Percentiles rank a stretch among this genome's conserved stretches.
These are phyloP conservation scores for Cebidichthys violaceus DNA, from an alignment of 2,113 vertebrate genomes.

Conservation along the genomic window DNA sequence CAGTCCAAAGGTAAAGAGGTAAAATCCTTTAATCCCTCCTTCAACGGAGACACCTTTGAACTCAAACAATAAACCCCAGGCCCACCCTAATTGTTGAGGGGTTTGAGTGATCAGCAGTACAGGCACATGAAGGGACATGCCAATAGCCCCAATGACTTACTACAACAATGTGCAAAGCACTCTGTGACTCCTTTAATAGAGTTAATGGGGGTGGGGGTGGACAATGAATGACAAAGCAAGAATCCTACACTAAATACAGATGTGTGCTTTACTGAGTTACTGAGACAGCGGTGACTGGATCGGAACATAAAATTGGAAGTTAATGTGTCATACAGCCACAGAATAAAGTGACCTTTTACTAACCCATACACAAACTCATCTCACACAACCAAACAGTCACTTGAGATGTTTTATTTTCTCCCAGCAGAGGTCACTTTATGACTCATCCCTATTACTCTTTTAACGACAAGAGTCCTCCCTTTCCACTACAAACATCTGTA, in stretches of 20 bases:
- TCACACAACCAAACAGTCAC: not conserved
- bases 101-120: slow-evolving; percentile 44
- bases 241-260: slow-evolving; percentile 3
- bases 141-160: slow-evolving; percentile 53
- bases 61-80: slow-evolving; percentile 64
- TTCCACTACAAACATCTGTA: slow-evolving; percentile 37
- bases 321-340: slow-evolving; percentile 27
- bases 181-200: slow-evolving; percentile 35
- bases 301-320: not conserved
- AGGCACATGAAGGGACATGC: slow-evolving; percentile 66
- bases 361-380: not conserved
- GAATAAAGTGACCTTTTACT: not conserved
- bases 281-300: not conserved
- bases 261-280: not conserved
- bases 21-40: slow-evolving; percentile 64
- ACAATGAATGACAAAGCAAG: slow-evolving; percentile 39
- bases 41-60: slow-evolving; percentile 63
- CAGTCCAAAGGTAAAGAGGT: slow-evolving; percentile 45
- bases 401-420: slow-evolving; percentile 13
- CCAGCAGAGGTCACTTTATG: slow-evolving; percentile 31
- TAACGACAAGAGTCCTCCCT: slow-evolving; percentile 13
- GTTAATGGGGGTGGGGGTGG: slow-evolving; percentile 21
- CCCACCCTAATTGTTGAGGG: slow-evolving; percentile 57
- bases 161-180: slow-evolving; percentile 79
- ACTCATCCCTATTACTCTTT: slow-evolving; percentile 27